Evolutionary conservation across 2,113 vertebrate genomes (phyloP), one percentile per base, ranked within the genome.

Genomic region (Catharus minimus): DNA sequence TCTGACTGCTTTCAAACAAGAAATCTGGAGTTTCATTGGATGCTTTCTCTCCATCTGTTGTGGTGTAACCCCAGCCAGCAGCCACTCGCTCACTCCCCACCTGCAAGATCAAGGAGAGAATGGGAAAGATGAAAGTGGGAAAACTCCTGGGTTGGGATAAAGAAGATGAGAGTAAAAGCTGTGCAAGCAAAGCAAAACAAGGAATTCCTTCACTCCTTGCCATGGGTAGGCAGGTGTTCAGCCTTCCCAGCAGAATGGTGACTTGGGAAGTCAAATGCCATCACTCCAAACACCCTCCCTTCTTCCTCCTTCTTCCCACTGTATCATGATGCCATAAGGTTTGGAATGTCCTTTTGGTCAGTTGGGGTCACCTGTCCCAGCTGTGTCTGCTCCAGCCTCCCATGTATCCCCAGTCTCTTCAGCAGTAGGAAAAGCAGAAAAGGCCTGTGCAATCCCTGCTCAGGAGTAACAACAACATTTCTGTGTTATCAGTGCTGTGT

Each of bases 31-130:
- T 39, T 88, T 47, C 41, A 8, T 21, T 14, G 27, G 46, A 32
- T 32, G 11, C 60, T 82, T 84, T 3, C 21, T 90, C 20, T 61
- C 33, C 4, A 4, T 13, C 21, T 71, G 30, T 15, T 24, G 20
- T 62, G 49, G 20, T 62, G 17, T 36, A 56, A 36, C 41, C 65
- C 20, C 61, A 55, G 30, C 20, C 41, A 47, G 28, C 47, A 69
- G 20, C 41, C 19, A 53, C 11, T 62, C 0, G 0, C 10, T 72
- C 39, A 14, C 17, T 82, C 22, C 66, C 7, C 9, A 12, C 20
- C 20, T 30, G 57, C 6, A 55, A 36, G 66, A 36, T 15, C 0
- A 0, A 14, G 49, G 43, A 49, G 36, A 56, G 36, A 56, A 79
- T 14, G 36, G 30, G 41, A 49, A 56, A 57, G 41, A 10, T 64